Percentiles rank a stretch among this genome's conserved stretches.
Evolutionary conservation across 2,888 invertebrate species (phyloP).

Genomic region (Cybosia mesomella): DNA sequence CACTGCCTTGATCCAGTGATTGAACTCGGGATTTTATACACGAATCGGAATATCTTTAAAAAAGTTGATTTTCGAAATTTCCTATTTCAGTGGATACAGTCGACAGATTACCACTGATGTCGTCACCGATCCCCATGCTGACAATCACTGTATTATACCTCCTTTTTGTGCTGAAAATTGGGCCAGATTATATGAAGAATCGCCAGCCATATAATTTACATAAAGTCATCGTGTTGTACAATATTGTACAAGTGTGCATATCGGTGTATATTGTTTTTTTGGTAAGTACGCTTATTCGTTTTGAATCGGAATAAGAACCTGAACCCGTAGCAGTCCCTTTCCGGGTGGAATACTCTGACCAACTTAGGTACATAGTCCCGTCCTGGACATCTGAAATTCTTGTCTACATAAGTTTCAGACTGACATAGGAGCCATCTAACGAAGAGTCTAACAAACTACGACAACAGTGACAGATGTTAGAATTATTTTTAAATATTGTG

Average conservation of each 20-base stretch:
- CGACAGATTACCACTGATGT: constrained; percentile 18
- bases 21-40: too few species aligned
- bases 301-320: not conserved
- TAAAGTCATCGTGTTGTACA: constrained; percentile 14
- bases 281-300: constrained; percentile 6
- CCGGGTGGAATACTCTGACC: too few species aligned
- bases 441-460: too few species aligned
- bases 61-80: not conserved
- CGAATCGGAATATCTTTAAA: too few species aligned
- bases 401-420: too few species aligned
- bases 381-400: too few species aligned
- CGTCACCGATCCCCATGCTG: constrained; percentile 7
- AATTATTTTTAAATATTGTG: too few species aligned
- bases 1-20: too few species aligned
- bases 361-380: too few species aligned
- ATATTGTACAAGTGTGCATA: constrained; percentile 17
- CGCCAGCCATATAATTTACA: constrained; percentile 13
- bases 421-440: too few species aligned
- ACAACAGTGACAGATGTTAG: too few species aligned
- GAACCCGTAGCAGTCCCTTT: too few species aligned
- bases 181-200: constrained; percentile 24
- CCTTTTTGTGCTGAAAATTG: constrained; percentile 17
- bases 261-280: constrained; percentile 14
- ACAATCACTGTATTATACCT: constrained; percentile 13
- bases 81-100: constrained; percentile 13